Base-by-base conservation (phyloP, 2,797 vertebrate species). In the Enteromius paludinosus region DNA sequence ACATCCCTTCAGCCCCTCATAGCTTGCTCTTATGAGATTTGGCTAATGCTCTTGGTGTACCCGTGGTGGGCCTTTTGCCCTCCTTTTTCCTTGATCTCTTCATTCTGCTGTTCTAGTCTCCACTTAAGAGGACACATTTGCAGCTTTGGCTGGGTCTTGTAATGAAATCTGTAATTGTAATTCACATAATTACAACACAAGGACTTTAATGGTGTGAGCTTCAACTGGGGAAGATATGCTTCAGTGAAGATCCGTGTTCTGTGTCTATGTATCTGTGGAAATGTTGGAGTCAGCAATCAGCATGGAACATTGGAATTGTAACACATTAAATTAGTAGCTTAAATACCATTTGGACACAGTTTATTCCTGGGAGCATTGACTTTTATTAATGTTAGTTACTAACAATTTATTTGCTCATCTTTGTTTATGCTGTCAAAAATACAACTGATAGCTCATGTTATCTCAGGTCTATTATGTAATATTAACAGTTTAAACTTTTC, bases 11-110 rank as follows among this genome's bases (percentile, higher is more conserved):
- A 83, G 84, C 45, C 64, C 82, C 81, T 87, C 84, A 86, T 68
- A 87, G 33, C 71, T 85, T 71, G 81, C 86, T 78, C 86, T 86
- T 84, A 78, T 87, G 89, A 86, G 85, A 85, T 87, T 85, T 84
- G 81, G 79, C 83, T 86, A 87, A 87, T 73, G 73, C 83, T 85
- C 49, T 61, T 35, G 78, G 80, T 71, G 79, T 79, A 70, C 85
- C 77, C 11, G n/a, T 23, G 45, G 66, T 65, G 45, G 35, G 49
- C 23, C 33, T 43, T n/a, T 49, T 69, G 62, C 30, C 59, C 74
- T 79, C n/a, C 28, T 77, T 84, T 70, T 41, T 33, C 62, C 52
- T 75, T 78, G 72, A 76, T 80, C 45, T 82, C 77, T 86, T 72
- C 47, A 78, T 82, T 86, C 38, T 49, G 11, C 66, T 28, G 59